Base-by-base conservation (phyloP, 1,140 invertebrate species). In the Steinernema feltiae region DNA sequence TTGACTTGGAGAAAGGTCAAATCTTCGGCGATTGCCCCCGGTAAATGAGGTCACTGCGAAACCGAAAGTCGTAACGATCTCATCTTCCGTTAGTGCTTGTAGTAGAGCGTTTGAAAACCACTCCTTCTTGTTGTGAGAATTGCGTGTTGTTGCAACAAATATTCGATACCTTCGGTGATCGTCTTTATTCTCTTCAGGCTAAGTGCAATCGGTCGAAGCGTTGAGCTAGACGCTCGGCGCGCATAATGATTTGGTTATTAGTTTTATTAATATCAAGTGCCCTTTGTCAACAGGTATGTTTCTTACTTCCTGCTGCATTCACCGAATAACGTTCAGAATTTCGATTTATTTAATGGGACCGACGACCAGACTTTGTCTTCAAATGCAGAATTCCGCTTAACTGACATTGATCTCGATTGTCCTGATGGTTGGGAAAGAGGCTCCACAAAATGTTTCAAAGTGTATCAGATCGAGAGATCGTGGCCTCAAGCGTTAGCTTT, bases 401-500 rank as follows among this genome's bases (percentile, higher is more conserved):
- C 48, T 1, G 84, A 85, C 53, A 74, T 85, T 17, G 72, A 76
- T 15, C 32, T 85, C 27, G 31, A 71, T 21, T 85, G 84, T 79
- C 80, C 84, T 3, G 85, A 84, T 32, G 85, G 81, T 2, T 85
- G 84, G 84, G 78, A 85, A 21, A 74, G 53, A 3, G 70, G 78
- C 12, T 83, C 75, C 12, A 46, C 72, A 0, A 85, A 85, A 73
- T 85, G 84, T 72, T 83, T 76, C 53, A 63, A 73, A 69, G 63
- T 73, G 0, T 78, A 80, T 74, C 71, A 76, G 27, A 75, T 82
- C 18, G 82, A 86, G 48, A 74, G 75, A 53, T 86, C 84, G 15
- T 85, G 84, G 84, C 78, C 85, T 21, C 85, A 86, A 71, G 84
- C 84, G 21, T 48, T 85, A 32, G 69, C 77, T 15, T 81, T 84